Evolutionary conservation across 2,888 invertebrate genomes (phyloP), one percentile per base, ranked within the genome.

Genomic region (Pseudanteris insignis): DNA sequence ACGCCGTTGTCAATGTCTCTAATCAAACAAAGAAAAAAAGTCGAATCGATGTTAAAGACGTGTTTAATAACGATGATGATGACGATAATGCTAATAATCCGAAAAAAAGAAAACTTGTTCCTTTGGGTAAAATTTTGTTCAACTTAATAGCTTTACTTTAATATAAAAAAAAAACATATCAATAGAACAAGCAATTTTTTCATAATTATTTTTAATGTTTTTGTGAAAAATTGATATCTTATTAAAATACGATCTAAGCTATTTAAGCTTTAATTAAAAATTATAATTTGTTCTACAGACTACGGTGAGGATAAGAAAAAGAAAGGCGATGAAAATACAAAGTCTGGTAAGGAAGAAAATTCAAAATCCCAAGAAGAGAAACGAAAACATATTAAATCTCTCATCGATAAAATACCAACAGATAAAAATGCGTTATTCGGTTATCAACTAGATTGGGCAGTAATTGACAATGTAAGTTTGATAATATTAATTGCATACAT

Each of bases 341-440:
- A 78, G 64, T 75, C 81, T 74, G 81, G 84, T 76, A 83, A 85
- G 76, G 84, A 89, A 75, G 87, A 89, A 76, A 84, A 83, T 54
- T 81, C 85, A 21, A 88, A 87, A 77, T 86, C 88, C 46, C 90
- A 91, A 58, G 97, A 99, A 81, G 99, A 99, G 81, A 98, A 98
- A 81, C 85, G 96, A 51, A 92, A 93, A 73, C 91, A 95, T 81
- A 96, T 98, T 71, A 98, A 98, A 84, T 91, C 91, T 65, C 87
- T 99, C 69, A 99, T 99, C 75, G 97, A 97, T 81, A 92, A 93
- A 83, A 99, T 99, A 77, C 99, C 99, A 58, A 98, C 97, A 5
- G 94, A 92, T 78, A 98, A 98, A 83, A 93, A 91, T 63, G 94
- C 95, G 73, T 86, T 99, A 66, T 99, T 99, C 83, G 92, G 90